These are phyloP conservation scores for Drosophila azteca DNA, from an alignment of 1,140 invertebrate genomes.

Conservation along the genomic window DNA sequence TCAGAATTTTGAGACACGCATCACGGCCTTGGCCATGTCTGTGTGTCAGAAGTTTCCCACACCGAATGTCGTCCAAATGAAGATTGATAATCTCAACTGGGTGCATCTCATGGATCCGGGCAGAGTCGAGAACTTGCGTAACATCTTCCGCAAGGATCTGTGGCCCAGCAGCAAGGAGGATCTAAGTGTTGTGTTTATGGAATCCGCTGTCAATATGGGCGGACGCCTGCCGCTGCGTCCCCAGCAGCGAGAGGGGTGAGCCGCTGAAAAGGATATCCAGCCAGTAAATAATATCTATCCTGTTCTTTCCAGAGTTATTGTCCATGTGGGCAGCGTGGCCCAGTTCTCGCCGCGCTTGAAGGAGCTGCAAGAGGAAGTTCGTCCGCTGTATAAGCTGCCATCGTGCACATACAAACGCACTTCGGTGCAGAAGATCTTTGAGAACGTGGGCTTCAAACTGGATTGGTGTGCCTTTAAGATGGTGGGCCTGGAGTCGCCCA, in stretches of 20 bases:
- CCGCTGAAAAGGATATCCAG: not conserved
- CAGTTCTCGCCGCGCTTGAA: constrained; percentile 90
- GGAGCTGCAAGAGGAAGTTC: constrained; percentile 91
- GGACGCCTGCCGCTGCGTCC: constrained; percentile 92
- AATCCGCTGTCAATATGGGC: constrained; percentile 92
- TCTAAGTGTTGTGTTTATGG: constrained; percentile 92
- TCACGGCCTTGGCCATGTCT: constrained; percentile 87
- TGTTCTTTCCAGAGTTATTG: constrained; percentile 87
- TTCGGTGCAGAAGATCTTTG: constrained; percentile 92
- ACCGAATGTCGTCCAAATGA: constrained; percentile 92
- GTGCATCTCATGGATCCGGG: constrained; percentile 83
- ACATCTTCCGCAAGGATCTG: constrained; percentile 88
- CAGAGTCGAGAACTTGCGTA: constrained; percentile 88
- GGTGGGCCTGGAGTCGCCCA: constrained; percentile 84
- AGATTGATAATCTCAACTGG: constrained; percentile 93
- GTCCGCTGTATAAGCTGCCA: constrained; percentile 89
- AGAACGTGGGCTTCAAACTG: constrained; percentile 89
- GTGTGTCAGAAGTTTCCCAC: constrained; percentile 88
- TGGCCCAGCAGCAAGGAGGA: constrained; percentile 87
- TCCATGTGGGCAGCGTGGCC: constrained; percentile 90
- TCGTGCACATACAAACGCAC: constrained; percentile 94
- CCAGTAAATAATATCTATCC: not conserved
- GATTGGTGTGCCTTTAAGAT: constrained; percentile 96
- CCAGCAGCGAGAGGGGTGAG: constrained; percentile 93
- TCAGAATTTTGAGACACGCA: constrained; percentile 90